A percentile compares a stretch with the other conserved stretches of the same genome.
Conservation (phyloP, 1,140 invertebrate species). For the Pseudomyrmex gracilis region DNA sequence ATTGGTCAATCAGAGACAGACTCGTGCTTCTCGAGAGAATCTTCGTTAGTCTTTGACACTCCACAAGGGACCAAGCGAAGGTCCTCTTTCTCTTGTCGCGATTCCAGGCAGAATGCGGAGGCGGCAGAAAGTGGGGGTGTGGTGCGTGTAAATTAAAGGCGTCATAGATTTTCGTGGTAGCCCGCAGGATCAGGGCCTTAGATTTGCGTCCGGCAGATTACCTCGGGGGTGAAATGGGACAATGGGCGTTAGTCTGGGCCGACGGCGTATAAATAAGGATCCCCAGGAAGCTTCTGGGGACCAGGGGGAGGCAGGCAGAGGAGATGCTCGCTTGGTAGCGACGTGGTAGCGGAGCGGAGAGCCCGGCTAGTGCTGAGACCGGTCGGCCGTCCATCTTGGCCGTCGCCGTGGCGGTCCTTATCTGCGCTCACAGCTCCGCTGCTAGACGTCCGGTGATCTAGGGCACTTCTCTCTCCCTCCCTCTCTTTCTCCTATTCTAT, state of each 20-base stretch:
- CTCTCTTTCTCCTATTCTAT: constrained; percentile 16
- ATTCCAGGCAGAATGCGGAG: constrained; percentile 28
- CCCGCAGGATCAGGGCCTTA: constrained; percentile 86
- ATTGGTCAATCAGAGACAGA: not conserved
- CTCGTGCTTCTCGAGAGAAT: not conserved
- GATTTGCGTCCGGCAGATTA: constrained; percentile 86
- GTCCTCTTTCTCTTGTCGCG: constrained; percentile 30
- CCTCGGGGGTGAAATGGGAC: constrained; percentile 84
- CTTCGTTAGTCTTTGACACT: constrained; percentile 41
- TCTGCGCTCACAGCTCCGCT: constrained; percentile 85
- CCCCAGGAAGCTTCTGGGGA: constrained; percentile 78
- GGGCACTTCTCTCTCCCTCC: constrained; percentile 77
- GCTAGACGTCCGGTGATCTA: constrained; percentile 85
- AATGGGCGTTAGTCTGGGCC: constrained; percentile 85
- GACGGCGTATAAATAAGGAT: constrained; percentile 86
- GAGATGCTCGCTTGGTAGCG: constrained; percentile 71
- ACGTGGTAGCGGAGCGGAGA: constrained; percentile 75
- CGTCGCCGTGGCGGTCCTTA: constrained; percentile 85
- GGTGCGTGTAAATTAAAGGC: constrained; percentile 84
- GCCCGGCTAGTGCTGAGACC: constrained; percentile 80
- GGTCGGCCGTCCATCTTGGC: constrained; percentile 85
- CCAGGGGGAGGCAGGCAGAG: constrained; percentile 70
- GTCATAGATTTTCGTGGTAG: constrained; percentile 85
- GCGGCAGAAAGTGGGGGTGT: constrained; percentile 50
- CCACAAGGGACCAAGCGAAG: not conserved